A percentile compares a stretch with the other conserved stretches of the same genome.
These are phyloP conservation scores for Muntiacus reevesi DNA, from an alignment of 2,113 vertebrate species.

Conservation along the genomic window DNA sequence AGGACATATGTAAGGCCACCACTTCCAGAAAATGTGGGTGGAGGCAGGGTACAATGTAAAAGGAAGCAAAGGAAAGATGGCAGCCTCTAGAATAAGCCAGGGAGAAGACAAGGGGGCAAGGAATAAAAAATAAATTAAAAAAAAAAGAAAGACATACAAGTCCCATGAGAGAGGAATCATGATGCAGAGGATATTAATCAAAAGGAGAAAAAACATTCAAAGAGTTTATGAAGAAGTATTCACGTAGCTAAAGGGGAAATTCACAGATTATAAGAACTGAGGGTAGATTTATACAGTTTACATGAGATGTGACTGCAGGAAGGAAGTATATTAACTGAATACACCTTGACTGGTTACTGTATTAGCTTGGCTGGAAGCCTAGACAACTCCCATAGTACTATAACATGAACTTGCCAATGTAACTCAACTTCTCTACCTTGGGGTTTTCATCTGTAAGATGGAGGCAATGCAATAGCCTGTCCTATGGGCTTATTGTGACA, in stretches of 20 bases:
- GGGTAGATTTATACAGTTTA: not conserved
- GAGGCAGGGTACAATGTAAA: not conserved
- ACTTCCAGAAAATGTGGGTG: too few relatives aligned
- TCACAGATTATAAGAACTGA: not conserved
- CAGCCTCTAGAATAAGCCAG: not conserved
- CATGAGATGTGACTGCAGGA: not conserved
- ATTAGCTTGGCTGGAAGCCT: not conserved
- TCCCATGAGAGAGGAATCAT: not conserved
- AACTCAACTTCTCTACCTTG: not conserved
- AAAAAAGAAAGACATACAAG: not conserved
- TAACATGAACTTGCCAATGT: not conserved
- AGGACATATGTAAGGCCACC: not conserved
- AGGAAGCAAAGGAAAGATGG: not conserved
- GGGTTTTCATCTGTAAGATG: not conserved
- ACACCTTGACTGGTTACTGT: not conserved
- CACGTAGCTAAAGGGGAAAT: not conserved
- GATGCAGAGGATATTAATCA: not conserved
- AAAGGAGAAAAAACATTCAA: not conserved
- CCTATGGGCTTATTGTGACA: not conserved
- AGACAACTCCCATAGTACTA: not conserved
- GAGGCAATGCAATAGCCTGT: not conserved
- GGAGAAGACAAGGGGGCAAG: not conserved
- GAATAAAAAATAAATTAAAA: not conserved
- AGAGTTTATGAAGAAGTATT: not conserved
- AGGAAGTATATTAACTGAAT: accelerated